Conservation (phyloP, 2,888 invertebrate species). For the Dilophus febrilis region DNA sequence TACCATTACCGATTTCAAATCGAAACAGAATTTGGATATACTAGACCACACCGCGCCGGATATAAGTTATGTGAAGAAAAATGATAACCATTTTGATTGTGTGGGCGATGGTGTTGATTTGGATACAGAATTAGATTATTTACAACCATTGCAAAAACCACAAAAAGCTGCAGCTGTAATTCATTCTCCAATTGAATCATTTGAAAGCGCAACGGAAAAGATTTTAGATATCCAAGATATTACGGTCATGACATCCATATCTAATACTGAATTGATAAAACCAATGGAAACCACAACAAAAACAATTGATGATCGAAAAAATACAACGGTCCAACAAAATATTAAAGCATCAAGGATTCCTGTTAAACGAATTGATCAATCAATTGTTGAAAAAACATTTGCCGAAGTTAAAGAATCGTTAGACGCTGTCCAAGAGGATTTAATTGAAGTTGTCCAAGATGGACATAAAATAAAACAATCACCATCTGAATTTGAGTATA, state of each 20-base stretch:
- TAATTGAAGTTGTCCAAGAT: slow-evolving; percentile 39
- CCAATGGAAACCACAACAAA: slow-evolving; percentile 7
- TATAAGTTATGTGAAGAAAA: no score
- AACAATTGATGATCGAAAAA: not conserved
- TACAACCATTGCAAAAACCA: slow-evolving; percentile 1
- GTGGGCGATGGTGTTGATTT: no score
- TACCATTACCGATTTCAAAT: no score
- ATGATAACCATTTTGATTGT: not conserved
- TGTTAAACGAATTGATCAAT: slow-evolving; percentile 35
- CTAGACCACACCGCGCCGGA: no score
- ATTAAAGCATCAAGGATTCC: no score
- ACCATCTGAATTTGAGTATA: slow-evolving; percentile 57
- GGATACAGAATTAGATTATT: no score
- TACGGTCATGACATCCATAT: not conserved
- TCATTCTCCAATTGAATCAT: slow-evolving; percentile 14
- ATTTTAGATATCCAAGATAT: slow-evolving; percentile 4
- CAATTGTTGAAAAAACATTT: slow-evolving; percentile 48
- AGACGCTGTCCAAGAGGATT: slow-evolving; percentile 50
- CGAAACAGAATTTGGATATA: no score
- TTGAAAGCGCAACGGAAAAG: slow-evolving; percentile 7
- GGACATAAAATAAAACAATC: slow-evolving; percentile 52
- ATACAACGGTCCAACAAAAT: slow-evolving; percentile 23
- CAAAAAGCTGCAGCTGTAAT: slow-evolving; percentile 4
- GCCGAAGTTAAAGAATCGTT: slow-evolving; percentile 54
- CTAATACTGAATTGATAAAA: slow-evolving; percentile 3